Base-by-base conservation (phyloP, 2,888 invertebrate genomes). In the Nymphalis polychloros region DNA sequence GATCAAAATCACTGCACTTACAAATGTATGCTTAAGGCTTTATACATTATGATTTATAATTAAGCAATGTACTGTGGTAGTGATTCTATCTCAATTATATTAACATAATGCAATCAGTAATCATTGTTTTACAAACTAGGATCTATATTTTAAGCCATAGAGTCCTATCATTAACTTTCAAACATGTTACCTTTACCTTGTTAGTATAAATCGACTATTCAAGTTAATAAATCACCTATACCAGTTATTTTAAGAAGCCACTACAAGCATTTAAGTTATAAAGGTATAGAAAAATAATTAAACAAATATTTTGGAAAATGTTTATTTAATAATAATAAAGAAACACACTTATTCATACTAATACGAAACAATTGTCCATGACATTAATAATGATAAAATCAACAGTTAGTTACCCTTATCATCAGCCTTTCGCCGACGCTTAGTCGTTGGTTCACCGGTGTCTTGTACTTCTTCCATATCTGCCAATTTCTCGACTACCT, bases 391-490 rank as follows among this genome's bases (percentile, higher is more conserved):
- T 69, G 61, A 83, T 76, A 77, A 77, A 75, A 81, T 80, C 77
- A 82, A 83, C 80, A 82, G 77, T 82, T 91, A 92, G 77, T 91
- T 92, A 92, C 92, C 92, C 90, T 90, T 90, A 47, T 91, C 90
- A 55, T 90, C 90, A 1, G 79, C 81, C 76, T 90, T 91, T 77
- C 90, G 90, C 73, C 87, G 83, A 71, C 91, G 86, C 76, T 90
- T 90, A 50, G 80, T 80, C 8, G 81, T 82, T 16, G 86, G 78
- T 73, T 90, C 91, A 6, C 79, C 85, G 3, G 83, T 81, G 48
- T 88, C 88, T 68, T 83, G 83, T 3, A 81, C 71, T 60, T 84
- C 86, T 8, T 85, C 86, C 3, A 75, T 61, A 35, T 87, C 85
- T 1, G 67, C 68, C 6, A 78, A 62, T 17, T 79, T 78, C 59